Evolutionary conservation across 1,140 invertebrate genomes (phyloP), one percentile per base, ranked within the genome.

Genomic region (Nymphalis io): DNA sequence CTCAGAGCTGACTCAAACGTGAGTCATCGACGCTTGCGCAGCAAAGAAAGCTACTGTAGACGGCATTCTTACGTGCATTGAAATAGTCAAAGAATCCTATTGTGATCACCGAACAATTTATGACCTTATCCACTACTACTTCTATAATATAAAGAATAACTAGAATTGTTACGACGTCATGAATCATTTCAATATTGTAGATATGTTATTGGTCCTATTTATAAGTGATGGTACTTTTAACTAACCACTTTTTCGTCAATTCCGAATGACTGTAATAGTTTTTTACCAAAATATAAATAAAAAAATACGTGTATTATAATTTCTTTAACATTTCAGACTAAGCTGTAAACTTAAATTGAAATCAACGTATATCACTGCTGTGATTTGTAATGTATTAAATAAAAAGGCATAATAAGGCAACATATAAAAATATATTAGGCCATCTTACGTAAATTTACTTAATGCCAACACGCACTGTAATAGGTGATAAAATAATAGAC

Each of bases 81-180:
- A 79, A 82, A 82, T 72, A 78, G 75, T 70, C 73, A 62, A 85
- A 77, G 84, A 86, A 88, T 89, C 80, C 82, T 80, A 88, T 89
- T 89, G 89, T 89, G 72, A 76, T 72, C 59, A 64, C 81, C 81
- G 81, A 81, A 76, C 75, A 78, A 87, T 85, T 88, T 88, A 88
- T 82, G 75, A 78, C 74, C 75, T 82, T 84, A 85, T 85, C 83
- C 85, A 60, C n/a, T 70, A 73, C 62, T 76, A 63, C 74, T 69
- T 81, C 81, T 83, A 79, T 78, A 73, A 74, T 61, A 68, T 64
- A 74, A 62, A 46, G 42, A 58, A 65, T 46, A 68, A 68, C 64
- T 62, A 61, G 53, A 60, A n/a, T 39, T 59, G 57, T 68, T 73
- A 75, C 69, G 70, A 73, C 65, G 57, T 53, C 62, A 75, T 79